Evolutionary conservation across 1,140 invertebrate species (phyloP), one percentile per base, ranked within the genome.

Genomic region (Vanessa atalanta): DNA sequence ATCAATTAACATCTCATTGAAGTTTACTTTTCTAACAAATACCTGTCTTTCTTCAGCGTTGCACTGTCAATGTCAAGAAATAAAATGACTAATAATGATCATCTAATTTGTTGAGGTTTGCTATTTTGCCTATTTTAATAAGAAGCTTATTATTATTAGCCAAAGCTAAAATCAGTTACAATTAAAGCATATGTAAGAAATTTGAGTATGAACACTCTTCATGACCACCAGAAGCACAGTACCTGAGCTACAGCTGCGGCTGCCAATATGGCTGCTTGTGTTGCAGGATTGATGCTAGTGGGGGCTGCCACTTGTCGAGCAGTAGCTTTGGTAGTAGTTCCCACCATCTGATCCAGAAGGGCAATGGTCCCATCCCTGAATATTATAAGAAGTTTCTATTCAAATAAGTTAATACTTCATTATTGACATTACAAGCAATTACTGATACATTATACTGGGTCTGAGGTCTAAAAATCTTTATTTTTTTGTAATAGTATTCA

Each of bases 301-400:
- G 83, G 85, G 48, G 78, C 83, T 37, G 85, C 81, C 26, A 89
- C 89, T 23, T 82, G 79, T 1, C 88, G 83, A 1, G 91, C 88
- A 9, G 91, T 92, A 0, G 92, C 89, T 65, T 92, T 93, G 3
- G 89, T 93, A 0, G 93, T 93, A 6, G 93, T 93, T 64, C 93
- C 93, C 71, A 93, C 92, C 93, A 93, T 93, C 78, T 93, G 91
- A 73, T 93, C 93, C 75, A 93, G 75, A 23, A 93, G 78, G 0
- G 93, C 93, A 26, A 93, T 92, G 1, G 92, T 92, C 23, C 93
- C 93, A 83, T 93, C 93, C 67, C 93, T 93, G 48, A 61, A 61
- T 37, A 37, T 43, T 43, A 43, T 43, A 43, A 43, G 26, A 31
- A 4, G 26, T 31, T 31, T 31, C 26, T 31, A 31, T 31, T 31